Evolutionary conservation across 1,140 invertebrate genomes (phyloP).

Genomic region (Nautilus pompilius): DNA sequence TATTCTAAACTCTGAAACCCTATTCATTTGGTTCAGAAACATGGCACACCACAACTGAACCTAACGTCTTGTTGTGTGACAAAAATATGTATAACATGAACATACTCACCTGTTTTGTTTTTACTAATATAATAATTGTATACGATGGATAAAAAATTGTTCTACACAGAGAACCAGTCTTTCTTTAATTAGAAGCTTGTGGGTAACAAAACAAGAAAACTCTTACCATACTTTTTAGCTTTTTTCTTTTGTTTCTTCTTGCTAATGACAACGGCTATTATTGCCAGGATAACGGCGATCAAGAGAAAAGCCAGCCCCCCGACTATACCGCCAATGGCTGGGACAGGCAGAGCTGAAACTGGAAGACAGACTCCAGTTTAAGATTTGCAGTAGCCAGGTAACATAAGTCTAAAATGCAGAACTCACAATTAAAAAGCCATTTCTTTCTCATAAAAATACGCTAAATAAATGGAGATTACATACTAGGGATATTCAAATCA

Average conservation of each 20-base stretch:
- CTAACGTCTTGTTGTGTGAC: too few relatives aligned
- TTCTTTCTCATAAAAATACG: neutral
- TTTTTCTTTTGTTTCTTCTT: slow-evolving; percentile 26
- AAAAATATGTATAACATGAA: too few relatives aligned
- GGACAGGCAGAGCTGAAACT: slow-evolving; percentile 19
- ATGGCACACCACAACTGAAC: too few relatives aligned
- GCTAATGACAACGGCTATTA: slow-evolving; percentile 35
- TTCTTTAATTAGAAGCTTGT: too few relatives aligned
- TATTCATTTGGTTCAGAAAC: too few relatives aligned
- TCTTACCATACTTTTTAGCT: slow-evolving; percentile 33
- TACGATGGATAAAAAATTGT: too few relatives aligned
- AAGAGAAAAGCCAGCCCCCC: slow-evolving; percentile 35
- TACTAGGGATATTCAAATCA: too few relatives aligned
- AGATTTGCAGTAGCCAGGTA: neutral
- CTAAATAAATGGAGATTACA: too few relatives aligned
- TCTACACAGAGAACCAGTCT: too few relatives aligned
- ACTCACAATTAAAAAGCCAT: neutral
- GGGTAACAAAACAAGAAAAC: neutral
- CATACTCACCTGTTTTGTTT: too few relatives aligned
- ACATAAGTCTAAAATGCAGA: neutral
- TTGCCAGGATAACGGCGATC: slow-evolving; percentile 32
- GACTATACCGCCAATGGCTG: slow-evolving; percentile 38
- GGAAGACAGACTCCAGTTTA: neutral
- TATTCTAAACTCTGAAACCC: too few relatives aligned
- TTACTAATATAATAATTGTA: too few relatives aligned